Base-by-base conservation (phyloP, 2,888 invertebrate genomes). In the Sycophila texana region DNA sequence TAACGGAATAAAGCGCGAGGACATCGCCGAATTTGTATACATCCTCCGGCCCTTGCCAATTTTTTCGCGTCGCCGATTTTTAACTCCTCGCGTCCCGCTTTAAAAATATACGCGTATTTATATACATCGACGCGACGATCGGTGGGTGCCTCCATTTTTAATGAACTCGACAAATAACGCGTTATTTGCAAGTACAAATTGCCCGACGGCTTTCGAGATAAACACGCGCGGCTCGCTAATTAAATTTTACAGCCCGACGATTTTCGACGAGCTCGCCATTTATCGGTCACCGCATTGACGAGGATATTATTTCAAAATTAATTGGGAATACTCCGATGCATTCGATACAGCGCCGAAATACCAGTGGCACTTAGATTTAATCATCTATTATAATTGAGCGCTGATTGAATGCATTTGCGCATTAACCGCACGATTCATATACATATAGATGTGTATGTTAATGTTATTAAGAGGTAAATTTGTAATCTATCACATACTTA, bases 241-340 rank as follows among this genome's bases (percentile, higher is more conserved):
- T 77, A 77, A 77, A 77, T 77, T 80, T 80, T 73, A 61, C 67
- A 61, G 26, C 66, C 67, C 47, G 47, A 13, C 53, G 58, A 71
- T 26, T 65, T 39, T 20, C 47, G 60, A 47, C 30, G 14, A 58
- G 68, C 73, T 26, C 22, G 66, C 71, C 26, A 60, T 57, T 57
- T 39, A 67, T 70, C 30, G 20, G 18, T n/a, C 12, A 39, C 39
- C n/a, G 13, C 30, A 65, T 61, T 57, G 18, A 55, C n/a, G 26
- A 13, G 22, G 14, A 30, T 22, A 53, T 55, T 26, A 63, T 16
- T 12, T 67, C 18, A 14, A 18, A 16, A 39, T 39, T 65, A 39
- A 13, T n/a, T 20, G 57, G n/a, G n/a, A 57, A 20, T 7, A 39
- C 39, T 39, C 39, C 39, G 10, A 10, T 10, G 39, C 10, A 5